Conservation (phyloP, 2,888 invertebrate genomes). For the Macrophya annulata region DNA sequence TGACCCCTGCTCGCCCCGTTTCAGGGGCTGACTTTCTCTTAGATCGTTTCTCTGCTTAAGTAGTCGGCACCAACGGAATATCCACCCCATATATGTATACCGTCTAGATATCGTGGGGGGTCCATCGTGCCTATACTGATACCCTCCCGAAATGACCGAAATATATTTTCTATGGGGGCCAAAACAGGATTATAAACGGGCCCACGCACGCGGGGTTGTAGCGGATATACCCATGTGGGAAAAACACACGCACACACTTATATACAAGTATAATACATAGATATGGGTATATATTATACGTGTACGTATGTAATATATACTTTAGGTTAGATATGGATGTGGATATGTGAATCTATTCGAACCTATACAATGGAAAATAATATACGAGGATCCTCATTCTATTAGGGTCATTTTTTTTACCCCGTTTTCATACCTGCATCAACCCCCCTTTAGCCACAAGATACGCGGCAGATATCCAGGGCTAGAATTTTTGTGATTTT, state of each 20-base stretch:
- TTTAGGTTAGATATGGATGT: not conserved
- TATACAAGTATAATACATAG: constrained; percentile 17
- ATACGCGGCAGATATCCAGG: not conserved
- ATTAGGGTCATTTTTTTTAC: constrained; percentile 63
- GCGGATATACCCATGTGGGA: constrained; percentile 34
- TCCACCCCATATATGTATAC: not conserved
- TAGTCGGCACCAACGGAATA: constrained; percentile 24
- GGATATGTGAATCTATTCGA: constrained; percentile 20
- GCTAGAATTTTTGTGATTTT: not conserved
- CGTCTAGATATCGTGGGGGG: not conserved
- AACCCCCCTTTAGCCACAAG: constrained; percentile 12
- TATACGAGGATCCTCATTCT: constrained; percentile 65
- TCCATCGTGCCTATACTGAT: not conserved
- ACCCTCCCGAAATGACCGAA: constrained; percentile 63
- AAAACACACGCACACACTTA: not conserved
- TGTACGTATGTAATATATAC: constrained; percentile 17
- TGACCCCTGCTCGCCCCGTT: constrained; percentile 48
- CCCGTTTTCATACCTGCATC: constrained; percentile 58
- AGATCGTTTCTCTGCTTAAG: not conserved
- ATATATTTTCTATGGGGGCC: constrained; percentile 63
- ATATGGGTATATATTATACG: constrained; percentile 30
- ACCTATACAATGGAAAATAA: constrained; percentile 66
- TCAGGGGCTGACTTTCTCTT: constrained; percentile 33
- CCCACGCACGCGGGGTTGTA: not conserved
- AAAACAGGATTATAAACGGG: constrained; percentile 36